phyloP scores from a whole-genome alignment of 2,888 invertebrate genomes.

The Pseudococcus longispinus region DNA sequence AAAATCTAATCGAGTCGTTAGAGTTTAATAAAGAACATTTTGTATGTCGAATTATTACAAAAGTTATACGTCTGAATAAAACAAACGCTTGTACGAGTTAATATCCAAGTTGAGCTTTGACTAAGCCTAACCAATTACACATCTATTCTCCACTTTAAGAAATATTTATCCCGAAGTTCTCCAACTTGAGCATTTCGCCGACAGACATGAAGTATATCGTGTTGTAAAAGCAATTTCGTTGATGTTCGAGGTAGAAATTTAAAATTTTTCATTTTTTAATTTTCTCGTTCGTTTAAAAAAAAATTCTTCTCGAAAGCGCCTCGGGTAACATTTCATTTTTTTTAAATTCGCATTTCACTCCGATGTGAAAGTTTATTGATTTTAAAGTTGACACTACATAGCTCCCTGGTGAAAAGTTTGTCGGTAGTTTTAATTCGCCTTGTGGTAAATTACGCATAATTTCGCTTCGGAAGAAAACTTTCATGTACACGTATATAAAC shows the following conservation, averaged over 20 bases:
- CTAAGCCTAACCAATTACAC: neutral
- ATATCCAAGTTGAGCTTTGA: neutral
- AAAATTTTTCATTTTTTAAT: neutral
- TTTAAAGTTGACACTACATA: constrained; percentile 18
- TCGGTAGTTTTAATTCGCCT: constrained; percentile 22
- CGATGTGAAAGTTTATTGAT: neutral
- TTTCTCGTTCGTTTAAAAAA: neutral
- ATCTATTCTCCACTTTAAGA: neutral
- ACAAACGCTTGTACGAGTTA: neutral
- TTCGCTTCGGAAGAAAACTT: constrained; percentile 21
- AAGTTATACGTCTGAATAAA: neutral
- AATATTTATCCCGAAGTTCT: neutral
- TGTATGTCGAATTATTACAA: neutral
- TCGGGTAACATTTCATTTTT: neutral
- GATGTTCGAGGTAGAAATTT: neutral
- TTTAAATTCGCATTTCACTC: neutral
- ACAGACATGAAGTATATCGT: neutral
- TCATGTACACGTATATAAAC: neutral
- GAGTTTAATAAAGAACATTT: neutral
- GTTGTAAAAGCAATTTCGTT: neutral
- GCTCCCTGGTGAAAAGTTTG: constrained; percentile 12
- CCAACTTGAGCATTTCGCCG: neutral
- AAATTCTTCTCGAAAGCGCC: neutral
- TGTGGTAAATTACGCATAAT: constrained; percentile 31
- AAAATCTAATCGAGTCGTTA: neutral